phyloP scores from a whole-genome alignment of 2,113 vertebrate species.

The Toxostoma redivivum region DNA sequence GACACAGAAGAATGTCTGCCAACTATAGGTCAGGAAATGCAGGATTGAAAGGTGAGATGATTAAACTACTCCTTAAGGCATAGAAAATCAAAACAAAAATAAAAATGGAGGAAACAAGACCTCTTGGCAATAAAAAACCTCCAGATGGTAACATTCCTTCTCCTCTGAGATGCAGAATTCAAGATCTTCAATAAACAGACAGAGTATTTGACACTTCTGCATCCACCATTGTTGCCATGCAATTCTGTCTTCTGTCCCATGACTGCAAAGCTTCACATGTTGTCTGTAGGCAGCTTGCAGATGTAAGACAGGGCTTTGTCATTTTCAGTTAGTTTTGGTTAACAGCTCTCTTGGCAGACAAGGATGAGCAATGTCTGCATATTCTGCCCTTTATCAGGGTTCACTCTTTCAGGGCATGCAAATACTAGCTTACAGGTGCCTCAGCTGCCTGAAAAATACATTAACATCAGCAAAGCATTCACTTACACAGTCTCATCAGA shows the following conservation, averaged over 20 bases:
- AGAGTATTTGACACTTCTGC: not conserved
- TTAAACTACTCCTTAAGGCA: slow-evolving; percentile 25
- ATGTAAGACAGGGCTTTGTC: not conserved
- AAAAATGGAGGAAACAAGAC: not conserved
- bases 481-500: not conserved
- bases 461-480: not conserved
- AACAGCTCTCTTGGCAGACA: not conserved
- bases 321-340: not conserved
- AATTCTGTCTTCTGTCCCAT: not conserved
- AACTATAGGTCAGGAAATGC: slow-evolving; percentile 21
- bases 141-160: slow-evolving; percentile 36
- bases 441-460: not conserved
- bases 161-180: not conserved
- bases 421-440: not conserved
- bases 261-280: not conserved
- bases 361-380: not conserved
- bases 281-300: not conserved
- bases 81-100: slow-evolving; percentile 25
- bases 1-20: not conserved
- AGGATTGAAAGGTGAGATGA: not conserved
- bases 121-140: slow-evolving; percentile 23
- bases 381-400: not conserved
- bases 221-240: not conserved
- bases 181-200: not conserved
- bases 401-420: not conserved